Evolutionary conservation across 35 echinoderm and acorn worm genomes (phyloP), one percentile per base, ranked within the genome.

Genomic region (Ophioderma brevispina): DNA sequence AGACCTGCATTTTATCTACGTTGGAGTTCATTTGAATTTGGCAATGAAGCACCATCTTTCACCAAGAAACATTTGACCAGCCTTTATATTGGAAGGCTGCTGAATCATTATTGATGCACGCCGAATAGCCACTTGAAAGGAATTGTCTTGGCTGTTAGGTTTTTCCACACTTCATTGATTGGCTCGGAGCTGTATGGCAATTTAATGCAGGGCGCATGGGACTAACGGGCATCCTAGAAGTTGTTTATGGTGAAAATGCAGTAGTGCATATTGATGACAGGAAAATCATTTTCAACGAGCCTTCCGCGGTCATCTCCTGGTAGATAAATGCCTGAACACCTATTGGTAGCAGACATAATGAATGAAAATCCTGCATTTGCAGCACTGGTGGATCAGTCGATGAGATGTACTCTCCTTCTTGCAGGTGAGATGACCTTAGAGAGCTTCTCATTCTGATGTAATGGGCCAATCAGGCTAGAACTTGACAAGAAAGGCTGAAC

Each of bases 91-190:
- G 93, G 93, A 94, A 94, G 42, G 82, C 82, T 35, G 23, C 30
- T 63, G 85, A 90, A 70, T 90, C 49, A 82, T 82, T 55, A 34
- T n/a, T 83, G 86, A 70, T 84, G 83, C 90, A 79, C 85, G n/a
- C n/a, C 79, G 30, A 46, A 81, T 70, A 92, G 84, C 49, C 40
- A 36, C 79, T 75, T 84, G 56, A 77, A 86, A 86, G 34, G 50
- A 34, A 39, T 91, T 49, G 89, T 85, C 21, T 49, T 91, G 42
- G 13, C 42, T 41, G 43, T 94, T 4, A 88, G 92, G 32, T 59
- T 76, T 76, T 94, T 94, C 55, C 87, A 94, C 52, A 90, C 78
- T 41, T 90, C 75, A 90, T 94, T 76, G 90, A 90, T 46, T 46
- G 4, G 17, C 41, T 46, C 17, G 41, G 41, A 46, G 41, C 41